A percentile compares a stretch with the other conserved stretches of the same genome.
These are phyloP conservation scores for Tetramorium alpestre DNA, from an alignment of 1,140 invertebrate species.

Conservation along the genomic window DNA sequence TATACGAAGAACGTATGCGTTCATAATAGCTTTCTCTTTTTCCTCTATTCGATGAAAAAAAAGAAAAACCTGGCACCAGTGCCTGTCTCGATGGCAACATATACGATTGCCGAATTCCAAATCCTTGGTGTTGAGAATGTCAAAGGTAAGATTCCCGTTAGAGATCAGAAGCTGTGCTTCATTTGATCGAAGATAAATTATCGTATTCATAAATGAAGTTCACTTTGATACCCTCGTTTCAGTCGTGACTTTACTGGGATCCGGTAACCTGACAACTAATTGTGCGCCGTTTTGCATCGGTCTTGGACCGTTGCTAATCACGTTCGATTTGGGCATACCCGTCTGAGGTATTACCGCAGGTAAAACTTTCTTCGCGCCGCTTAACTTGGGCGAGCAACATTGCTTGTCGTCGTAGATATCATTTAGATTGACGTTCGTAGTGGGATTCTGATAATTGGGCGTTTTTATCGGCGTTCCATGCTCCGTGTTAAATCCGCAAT, in stretches of 20 bases:
- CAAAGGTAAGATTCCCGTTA: background rate
- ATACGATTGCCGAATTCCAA: background rate
- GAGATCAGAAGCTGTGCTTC: background rate
- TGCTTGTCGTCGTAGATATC: constrained; percentile 78
- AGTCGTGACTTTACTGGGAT: constrained; percentile 80
- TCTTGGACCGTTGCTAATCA: constrained; percentile 69
- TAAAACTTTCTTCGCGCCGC: constrained; percentile 80
- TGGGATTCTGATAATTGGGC: constrained; percentile 62
- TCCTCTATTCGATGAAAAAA: background rate
- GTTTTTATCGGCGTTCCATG: constrained; percentile 69
- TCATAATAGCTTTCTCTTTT: background rate
- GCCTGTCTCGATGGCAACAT: background rate
- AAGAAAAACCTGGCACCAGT: background rate
- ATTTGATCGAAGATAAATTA: background rate
- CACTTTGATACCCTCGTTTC: constrained; percentile 81
- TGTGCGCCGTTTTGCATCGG: constrained; percentile 81
- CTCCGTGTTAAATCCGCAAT: constrained; percentile 58
- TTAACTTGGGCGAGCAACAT: constrained; percentile 81
- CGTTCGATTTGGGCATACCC: constrained; percentile 50
- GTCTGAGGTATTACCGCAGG: constrained; percentile 67
- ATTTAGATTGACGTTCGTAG: constrained; percentile 71
- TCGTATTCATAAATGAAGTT: constrained; percentile 14
- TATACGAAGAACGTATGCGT: constrained; percentile 42
- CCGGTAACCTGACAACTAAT: constrained; percentile 81
- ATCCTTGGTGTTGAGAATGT: background rate